phyloP scores from a whole-genome alignment of 2,888 invertebrate species.

The Lissocephala sabroskyi region DNA sequence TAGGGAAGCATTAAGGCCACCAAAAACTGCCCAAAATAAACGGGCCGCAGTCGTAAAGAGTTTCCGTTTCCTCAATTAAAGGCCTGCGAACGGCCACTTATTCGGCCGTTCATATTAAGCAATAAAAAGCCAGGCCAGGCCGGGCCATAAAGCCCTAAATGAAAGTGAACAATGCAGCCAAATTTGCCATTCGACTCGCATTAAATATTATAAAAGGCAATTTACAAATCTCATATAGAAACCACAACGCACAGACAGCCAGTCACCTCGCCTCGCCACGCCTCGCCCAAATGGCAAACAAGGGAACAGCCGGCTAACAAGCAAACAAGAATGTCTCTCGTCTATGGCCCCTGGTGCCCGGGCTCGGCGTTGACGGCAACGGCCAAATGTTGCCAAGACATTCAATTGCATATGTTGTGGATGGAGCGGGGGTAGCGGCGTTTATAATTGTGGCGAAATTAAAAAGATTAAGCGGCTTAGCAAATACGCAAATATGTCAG shows the following conservation, averaged over 20 bases:
- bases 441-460: slow-evolving; percentile 49
- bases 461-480: slow-evolving; percentile 38
- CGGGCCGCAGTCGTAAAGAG: slow-evolving; percentile 25
- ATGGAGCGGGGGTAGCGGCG: too few species aligned
- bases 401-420: slow-evolving; percentile 54
- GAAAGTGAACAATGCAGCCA: slow-evolving; percentile 28
- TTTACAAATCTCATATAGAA: slow-evolving; percentile 56
- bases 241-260: slow-evolving; percentile 38
- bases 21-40: slow-evolving; percentile 23
- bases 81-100: slow-evolving; percentile 2
- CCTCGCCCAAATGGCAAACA: slow-evolving; percentile 41
- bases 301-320: slow-evolving; percentile 34
- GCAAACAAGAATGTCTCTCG: slow-evolving; percentile 3
- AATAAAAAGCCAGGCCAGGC: slow-evolving; percentile 56
- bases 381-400: slow-evolving; percentile 16
- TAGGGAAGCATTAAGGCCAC: slow-evolving; percentile 44
- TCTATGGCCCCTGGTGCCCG: background rate
- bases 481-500: slow-evolving; percentile 1
- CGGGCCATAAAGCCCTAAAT: slow-evolving; percentile 53
- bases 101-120: slow-evolving; percentile 46
- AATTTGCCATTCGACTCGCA: slow-evolving; percentile 4
- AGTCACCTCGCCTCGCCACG: slow-evolving; percentile 23
- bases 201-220: slow-evolving; percentile 61
- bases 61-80: slow-evolving; percentile 38
- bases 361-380: background rate